Evolutionary conservation across 1,140 invertebrate genomes (phyloP).

Genomic region (Zelostemma sp.): DNA sequence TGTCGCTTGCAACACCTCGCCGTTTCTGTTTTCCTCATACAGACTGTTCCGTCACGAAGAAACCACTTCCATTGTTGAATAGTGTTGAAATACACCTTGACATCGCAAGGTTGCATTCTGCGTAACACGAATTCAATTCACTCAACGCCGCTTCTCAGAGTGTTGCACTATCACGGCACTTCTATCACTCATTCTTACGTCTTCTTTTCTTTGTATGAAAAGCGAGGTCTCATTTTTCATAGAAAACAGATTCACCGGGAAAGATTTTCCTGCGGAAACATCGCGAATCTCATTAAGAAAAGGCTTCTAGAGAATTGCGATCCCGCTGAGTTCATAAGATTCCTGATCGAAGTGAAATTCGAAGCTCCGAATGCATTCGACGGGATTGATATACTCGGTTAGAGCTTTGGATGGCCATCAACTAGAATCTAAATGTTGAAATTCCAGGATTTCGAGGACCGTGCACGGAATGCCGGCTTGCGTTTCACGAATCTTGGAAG

Average conservation of each 20-base stretch:
- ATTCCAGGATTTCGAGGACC: constrained; percentile 37
- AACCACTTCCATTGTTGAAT: constrained; percentile 42
- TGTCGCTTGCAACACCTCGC: constrained; percentile 46
- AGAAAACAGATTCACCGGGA: no score
- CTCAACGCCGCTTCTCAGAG: neutral
- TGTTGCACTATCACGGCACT: no score
- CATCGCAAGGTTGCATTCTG: constrained; percentile 33
- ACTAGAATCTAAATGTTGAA: constrained; percentile 43
- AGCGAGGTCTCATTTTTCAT: no score
- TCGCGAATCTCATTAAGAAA: no score
- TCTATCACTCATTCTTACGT: no score
- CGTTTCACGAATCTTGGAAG: constrained; percentile 24
- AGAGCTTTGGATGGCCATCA: constrained; percentile 34
- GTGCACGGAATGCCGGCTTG: constrained; percentile 34
- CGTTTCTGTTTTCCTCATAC: constrained; percentile 38
- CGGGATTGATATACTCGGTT: constrained; percentile 39
- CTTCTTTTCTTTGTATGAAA: no score
- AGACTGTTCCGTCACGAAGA: constrained; percentile 31
- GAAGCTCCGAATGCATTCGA: constrained; percentile 18
- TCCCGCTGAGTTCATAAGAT: no score
- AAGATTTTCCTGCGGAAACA: no score
- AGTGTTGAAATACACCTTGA: constrained; percentile 32
- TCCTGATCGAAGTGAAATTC: neutral
- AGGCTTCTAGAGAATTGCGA: no score
- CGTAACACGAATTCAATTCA: constrained; percentile 30